phyloP scores from a whole-genome alignment of 2,113 vertebrate species.

The Gallinago undulata region DNA sequence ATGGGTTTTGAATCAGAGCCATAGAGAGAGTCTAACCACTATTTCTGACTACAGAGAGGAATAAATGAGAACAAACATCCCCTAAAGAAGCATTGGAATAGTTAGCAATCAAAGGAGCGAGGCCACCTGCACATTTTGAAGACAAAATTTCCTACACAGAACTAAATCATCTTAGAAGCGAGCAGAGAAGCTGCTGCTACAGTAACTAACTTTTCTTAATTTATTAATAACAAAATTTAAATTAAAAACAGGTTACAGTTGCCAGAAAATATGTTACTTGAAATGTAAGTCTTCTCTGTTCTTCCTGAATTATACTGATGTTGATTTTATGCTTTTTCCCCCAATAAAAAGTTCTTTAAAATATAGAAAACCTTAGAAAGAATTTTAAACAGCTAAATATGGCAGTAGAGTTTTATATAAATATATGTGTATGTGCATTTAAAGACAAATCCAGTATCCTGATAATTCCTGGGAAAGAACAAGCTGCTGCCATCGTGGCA shows the following conservation, averaged over 20 bases:
- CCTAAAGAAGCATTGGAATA: background rate
- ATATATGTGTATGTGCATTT: background rate
- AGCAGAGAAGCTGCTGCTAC: background rate
- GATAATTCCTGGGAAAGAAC: background rate
- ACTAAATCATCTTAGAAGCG: background rate
- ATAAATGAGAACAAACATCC: background rate
- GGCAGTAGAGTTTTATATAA: background rate
- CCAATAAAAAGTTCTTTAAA: background rate
- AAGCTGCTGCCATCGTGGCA: background rate
- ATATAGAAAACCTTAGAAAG: background rate
- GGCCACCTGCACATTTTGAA: background rate
- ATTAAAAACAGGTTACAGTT: background rate
- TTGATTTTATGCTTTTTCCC: fast-evolving
- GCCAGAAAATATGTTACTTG: background rate
- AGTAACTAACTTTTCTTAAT: background rate
- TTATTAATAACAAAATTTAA: background rate
- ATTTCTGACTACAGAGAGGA: background rate
- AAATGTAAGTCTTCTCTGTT: background rate
- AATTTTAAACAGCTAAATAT: background rate
- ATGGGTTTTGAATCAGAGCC: background rate
- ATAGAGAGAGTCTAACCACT: background rate
- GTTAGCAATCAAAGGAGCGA: background rate
- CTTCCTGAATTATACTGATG: background rate
- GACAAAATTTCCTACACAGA: background rate
- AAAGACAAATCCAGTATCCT: background rate